Conservation (phyloP, 2,797 vertebrate species). For the Enteromius fasciolatus region DNA sequence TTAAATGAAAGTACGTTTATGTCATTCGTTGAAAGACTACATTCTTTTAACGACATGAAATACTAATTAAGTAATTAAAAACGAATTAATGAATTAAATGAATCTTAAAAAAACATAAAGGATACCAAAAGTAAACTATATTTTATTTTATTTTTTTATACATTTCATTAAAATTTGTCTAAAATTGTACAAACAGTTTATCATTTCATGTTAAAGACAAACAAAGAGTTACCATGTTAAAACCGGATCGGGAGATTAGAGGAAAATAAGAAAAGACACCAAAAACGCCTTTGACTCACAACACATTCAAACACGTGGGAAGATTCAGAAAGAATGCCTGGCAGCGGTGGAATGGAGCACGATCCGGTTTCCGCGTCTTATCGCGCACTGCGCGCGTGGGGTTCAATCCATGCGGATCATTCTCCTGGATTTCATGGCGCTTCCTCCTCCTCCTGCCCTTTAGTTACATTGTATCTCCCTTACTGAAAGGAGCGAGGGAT, state of each 20-base stretch:
- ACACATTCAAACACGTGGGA: background rate
- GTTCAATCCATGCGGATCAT: conserved; percentile 71
- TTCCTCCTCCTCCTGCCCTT: conserved; percentile 73
- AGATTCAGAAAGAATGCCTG: background rate
- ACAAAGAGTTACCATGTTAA: background rate
- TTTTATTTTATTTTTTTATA: too few species aligned
- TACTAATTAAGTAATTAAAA: background rate
- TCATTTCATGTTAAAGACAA: background rate
- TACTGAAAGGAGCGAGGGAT: conserved; percentile 67
- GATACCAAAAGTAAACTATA: background rate
- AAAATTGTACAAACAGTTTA: background rate
- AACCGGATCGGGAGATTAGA: background rate
- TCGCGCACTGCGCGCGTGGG: conserved; percentile 41
- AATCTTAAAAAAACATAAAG: background rate
- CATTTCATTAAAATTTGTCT: background rate
- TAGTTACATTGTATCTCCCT: conserved; percentile 83
- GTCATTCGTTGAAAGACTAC: background rate
- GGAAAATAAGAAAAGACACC: background rate
- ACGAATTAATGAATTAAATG: background rate
- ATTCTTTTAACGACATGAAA: too few species aligned
- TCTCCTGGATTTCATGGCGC: conserved; percentile 74
- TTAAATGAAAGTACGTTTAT: background rate
- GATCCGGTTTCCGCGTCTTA: conserved; percentile 76
- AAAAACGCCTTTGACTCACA: background rate
- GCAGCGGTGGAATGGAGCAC: conserved; percentile 17